A percentile compares a stretch with the other conserved stretches of the same genome.
Conservation (phyloP, 2,888 invertebrate genomes). For the Pyrocoelia pectoralis region DNA sequence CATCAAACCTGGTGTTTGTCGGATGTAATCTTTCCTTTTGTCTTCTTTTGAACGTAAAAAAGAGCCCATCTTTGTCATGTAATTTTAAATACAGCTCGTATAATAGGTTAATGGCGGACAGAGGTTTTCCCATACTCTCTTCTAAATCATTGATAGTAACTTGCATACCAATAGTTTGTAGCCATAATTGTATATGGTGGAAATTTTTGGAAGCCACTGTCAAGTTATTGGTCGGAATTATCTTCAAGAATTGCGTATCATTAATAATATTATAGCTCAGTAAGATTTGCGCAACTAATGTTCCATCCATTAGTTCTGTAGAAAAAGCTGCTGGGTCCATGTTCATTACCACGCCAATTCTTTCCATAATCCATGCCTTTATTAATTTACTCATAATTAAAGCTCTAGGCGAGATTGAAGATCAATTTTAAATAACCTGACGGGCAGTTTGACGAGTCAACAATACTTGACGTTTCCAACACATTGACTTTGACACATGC, state of each 20-base stretch:
- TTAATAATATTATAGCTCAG: conserved; percentile 67
- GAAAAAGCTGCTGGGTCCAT: conserved; percentile 66
- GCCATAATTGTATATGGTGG: conserved; percentile 63
- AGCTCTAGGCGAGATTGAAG: no score
- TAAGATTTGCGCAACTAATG: conserved; percentile 65
- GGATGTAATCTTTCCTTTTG: conserved; percentile 49
- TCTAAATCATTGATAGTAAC: conserved; percentile 60
- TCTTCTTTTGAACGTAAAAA: conserved; percentile 63
- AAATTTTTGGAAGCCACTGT: conserved; percentile 59
- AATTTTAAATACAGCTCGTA: conserved; percentile 69
- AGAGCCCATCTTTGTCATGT: conserved; percentile 65
- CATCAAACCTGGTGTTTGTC: conserved; percentile 54
- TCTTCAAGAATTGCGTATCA: conserved; percentile 63
- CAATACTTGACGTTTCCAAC: no score
- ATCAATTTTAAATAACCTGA: no score
- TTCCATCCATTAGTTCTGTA: conserved; percentile 66
- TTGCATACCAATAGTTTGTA: conserved; percentile 62
- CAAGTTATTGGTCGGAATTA: conserved; percentile 51
- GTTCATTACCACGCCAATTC: conserved; percentile 64
- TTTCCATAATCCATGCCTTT: conserved; percentile 67
- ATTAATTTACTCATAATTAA: conserved; percentile 66
- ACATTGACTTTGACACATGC: no score
- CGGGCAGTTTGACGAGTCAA: no score
- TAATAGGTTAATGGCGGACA: conserved; percentile 65
- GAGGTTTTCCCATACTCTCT: conserved; percentile 62